Conservation (phyloP, 2,797 vertebrate species). For the Malacoctenus gilli region DNA sequence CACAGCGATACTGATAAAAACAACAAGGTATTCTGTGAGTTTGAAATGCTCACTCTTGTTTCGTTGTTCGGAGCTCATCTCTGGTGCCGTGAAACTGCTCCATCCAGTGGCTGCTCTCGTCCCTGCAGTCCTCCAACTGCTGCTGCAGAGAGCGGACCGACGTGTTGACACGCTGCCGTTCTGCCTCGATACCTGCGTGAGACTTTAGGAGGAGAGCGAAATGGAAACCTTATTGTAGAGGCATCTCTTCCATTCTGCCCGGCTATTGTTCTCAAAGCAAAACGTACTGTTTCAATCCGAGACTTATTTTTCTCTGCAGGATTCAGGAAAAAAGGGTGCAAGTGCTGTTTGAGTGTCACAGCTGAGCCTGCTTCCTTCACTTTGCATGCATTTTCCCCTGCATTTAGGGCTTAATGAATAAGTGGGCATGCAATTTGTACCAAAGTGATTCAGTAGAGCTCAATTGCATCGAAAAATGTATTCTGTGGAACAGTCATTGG, state of each 20-base stretch:
- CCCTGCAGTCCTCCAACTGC: constrained; percentile 90
- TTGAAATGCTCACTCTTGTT: constrained; percentile 86
- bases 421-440: too few species aligned
- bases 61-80: constrained; percentile 87
- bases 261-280: too few species aligned
- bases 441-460: too few species aligned
- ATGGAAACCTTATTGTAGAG: too few species aligned
- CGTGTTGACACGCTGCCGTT: constrained; percentile 86
- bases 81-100: constrained; percentile 90
- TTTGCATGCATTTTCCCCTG: neutral
- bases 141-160: constrained; percentile 87
- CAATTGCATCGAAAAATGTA: too few species aligned
- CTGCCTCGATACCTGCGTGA: constrained; percentile 87
- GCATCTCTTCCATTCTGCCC: too few species aligned
- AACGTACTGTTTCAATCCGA: too few species aligned
- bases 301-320: neutral
- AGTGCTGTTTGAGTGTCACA: neutral
- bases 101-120: constrained; percentile 93
- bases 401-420: neutral
- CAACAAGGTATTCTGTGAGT: too few species aligned
- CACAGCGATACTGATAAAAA: neutral
- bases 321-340: neutral
- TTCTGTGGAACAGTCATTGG: too few species aligned
- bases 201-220: constrained; percentile 74
- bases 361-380: neutral